phyloP scores from a whole-genome alignment of 2,113 vertebrate genomes.

The Lepus timidus region DNA sequence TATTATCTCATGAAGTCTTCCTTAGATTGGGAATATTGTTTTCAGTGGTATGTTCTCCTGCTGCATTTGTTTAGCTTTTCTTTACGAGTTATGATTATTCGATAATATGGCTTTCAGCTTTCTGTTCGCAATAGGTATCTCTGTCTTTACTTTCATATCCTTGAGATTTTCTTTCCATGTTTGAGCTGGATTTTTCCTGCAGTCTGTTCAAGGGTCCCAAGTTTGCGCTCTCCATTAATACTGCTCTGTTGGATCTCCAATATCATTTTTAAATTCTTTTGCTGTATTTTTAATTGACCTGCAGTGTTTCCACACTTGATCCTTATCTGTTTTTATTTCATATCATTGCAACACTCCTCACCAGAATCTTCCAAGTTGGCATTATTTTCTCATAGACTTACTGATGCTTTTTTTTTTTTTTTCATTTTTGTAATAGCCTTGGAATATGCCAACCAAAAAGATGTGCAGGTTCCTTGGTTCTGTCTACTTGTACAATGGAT shows the following conservation, averaged over 20 bases:
- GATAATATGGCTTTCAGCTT: neutral
- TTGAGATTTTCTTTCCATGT: neutral
- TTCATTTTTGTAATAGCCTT: neutral
- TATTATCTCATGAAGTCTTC: neutral
- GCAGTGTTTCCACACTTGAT: neutral
- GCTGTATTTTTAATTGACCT: neutral
- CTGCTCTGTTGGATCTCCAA: neutral
- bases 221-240: neutral
- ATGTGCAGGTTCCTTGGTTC: neutral
- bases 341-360: neutral
- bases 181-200: neutral
- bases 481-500: neutral
- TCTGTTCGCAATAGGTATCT: neutral
- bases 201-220: neutral
- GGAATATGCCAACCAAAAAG: neutral
- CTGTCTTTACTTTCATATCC: neutral
- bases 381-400: neutral
- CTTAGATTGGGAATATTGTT: neutral
- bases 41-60: neutral
- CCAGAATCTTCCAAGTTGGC: neutral
- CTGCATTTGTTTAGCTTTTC: neutral
- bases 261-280: neutral
- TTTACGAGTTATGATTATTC: neutral
- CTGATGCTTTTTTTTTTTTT: neutral
- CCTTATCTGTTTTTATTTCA: constrained; percentile 9